Base-by-base conservation (phyloP, 1,140 invertebrate genomes). In the Drosophila tristis region DNA sequence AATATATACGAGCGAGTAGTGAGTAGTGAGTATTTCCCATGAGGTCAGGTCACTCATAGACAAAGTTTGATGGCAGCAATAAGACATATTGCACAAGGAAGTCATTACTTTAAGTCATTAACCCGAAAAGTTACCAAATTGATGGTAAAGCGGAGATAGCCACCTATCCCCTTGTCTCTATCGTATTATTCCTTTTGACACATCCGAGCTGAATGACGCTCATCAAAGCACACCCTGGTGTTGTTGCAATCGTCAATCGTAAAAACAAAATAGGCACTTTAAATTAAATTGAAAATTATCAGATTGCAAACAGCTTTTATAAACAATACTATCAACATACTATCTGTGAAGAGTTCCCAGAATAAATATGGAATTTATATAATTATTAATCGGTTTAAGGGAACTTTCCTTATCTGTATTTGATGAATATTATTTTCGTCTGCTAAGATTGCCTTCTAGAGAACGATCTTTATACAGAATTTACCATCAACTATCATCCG, bases 241-340 rank as follows among this genome's bases (percentile, higher is more conserved):
- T 20, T 11, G 31, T 9, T 35, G 49, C 65, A 56, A 55, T 48
- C 39, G 39, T 48, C 65, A 65, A 66, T 20, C 20, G 20, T 45
- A 26, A 25, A 26, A 23, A 39, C 35, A 13, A 11, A 35, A 39
- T 15, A 29, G 29, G 13, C 16, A 31, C 63, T 58, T 48, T 50
- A 44, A 58, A 59, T 53, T 44, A 16, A 57, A 61, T 43, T 48
- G 53, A 39, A 39, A 13, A 13, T 39, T 2, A 39, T 39, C 35
- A 13, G 35, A 70, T 70, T 70, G 15, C 25, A 6, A 35, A 50
- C 23, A 15, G 56, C 4, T 47, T 51, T 57, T 54, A 54, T 61
- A 74, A 79, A 67, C 63, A 55, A 47, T 7, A 43, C 57, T 61
- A 78, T 82, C 59, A 67, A 58, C 50, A 47, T 7, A 43, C 57